Conservation (phyloP, 2,797 vertebrate genomes). For the Leptoclinus maculatus region DNA sequence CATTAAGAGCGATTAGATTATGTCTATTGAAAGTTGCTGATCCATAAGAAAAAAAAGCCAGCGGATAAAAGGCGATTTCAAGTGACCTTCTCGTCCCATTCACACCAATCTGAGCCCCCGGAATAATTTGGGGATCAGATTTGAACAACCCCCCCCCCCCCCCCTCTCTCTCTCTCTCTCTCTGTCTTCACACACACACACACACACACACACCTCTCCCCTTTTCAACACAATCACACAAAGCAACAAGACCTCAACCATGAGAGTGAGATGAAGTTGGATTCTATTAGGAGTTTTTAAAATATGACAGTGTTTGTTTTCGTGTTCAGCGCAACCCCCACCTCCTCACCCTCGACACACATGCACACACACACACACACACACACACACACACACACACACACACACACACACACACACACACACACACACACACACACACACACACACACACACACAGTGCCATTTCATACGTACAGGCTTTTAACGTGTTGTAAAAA, state of each 20-base stretch:
- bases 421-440: too few species aligned
- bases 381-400: too few species aligned
- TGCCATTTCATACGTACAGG: background rate
- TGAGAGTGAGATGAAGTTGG: constrained; percentile 36
- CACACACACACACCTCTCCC: constrained; percentile 65
- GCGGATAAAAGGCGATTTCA: constrained; percentile 97
- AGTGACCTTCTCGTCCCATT: constrained; percentile 96
- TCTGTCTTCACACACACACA: constrained; percentile 36
- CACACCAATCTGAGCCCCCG: constrained; percentile 94
- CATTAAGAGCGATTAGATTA: constrained; percentile 95
- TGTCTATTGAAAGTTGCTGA: constrained; percentile 96
- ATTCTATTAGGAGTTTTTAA: constrained; percentile 27
- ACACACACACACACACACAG: too few species aligned
- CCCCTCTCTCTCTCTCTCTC: constrained; percentile 35
- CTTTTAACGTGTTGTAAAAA: constrained; percentile 17
- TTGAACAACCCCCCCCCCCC: constrained; percentile 86
- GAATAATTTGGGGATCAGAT: constrained; percentile 93
- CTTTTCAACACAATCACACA: constrained; percentile 88
- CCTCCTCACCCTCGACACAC: too few species aligned
- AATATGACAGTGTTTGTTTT: constrained; percentile 29
- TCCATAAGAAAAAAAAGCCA: constrained; percentile 93
- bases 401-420: too few species aligned
- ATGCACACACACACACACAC: too few species aligned
- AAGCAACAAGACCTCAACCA: constrained; percentile 83
- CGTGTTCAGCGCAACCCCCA: too few species aligned